Base-by-base conservation (phyloP, 2,113 vertebrate species). In the Lampris incognitus region DNA sequence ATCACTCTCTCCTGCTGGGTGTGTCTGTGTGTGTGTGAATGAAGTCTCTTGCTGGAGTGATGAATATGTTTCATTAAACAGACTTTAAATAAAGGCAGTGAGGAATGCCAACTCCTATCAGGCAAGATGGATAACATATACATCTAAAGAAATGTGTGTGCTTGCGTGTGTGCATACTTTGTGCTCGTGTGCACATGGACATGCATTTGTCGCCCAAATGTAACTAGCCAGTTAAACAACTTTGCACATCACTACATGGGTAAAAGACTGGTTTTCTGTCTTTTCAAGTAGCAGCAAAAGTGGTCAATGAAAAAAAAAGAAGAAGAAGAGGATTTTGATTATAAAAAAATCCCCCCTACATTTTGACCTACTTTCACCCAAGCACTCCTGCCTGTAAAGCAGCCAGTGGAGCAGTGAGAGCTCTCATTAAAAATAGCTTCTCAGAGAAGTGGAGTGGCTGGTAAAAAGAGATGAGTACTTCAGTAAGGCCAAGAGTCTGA, bases 31-130 rank as follows among this genome's bases (percentile, higher is more conserved):
- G 57, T 61, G 59, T 57, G 44, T 70, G 49, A 55, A 44, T 59
- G 61, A 51, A 74, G 56, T 57, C n/a, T 67, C 64, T 48, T 71
- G 85, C 72, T 81, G 76, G 77, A 59, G 60, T 87, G 84, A 88
- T 90, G 83, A 89, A 92, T 88, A 63, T 70, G 67, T 88, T 91
- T 91, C 79, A 90, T 90, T 92, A 88, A 82, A 88, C 69, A 87
- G 68, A 86, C 82, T 75, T 74, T 88, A 86, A 87, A 91, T 90
- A 85, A 89, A 85, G 67, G 78, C 81, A 76, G 83, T 61, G 72
- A 87, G 50, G 52, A 72, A 76, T 72, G 76, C 83, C 62, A 86
- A 72, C 72, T 79, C 52, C 78, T 65, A 79, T 85, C 82, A 86
- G 78, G 66, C 74, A 74, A 86, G 90, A 90, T 65, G 78, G 76